These are phyloP conservation scores for Ascaphus truei DNA, from an alignment of 2,113 vertebrate species.

Conservation along the genomic window DNA sequence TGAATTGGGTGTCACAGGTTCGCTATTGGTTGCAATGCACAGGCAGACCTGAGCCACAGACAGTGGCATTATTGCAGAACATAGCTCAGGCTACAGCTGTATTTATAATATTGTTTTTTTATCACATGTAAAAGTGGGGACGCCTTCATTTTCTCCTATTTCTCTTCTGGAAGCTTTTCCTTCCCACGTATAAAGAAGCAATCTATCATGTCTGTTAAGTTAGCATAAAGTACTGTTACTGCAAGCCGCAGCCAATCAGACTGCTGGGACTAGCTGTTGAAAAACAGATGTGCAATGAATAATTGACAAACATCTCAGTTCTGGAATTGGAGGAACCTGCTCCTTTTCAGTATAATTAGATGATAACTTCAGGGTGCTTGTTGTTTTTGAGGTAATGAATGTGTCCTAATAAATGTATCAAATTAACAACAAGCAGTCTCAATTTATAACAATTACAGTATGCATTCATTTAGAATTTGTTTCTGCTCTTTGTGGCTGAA, in stretches of 20 bases:
- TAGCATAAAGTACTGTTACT: neutral
- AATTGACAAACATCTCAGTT: constrained; percentile 18
- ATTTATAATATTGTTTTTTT: too few relatives aligned
- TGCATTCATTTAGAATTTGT: constrained; percentile 8
- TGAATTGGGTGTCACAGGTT: too few relatives aligned
- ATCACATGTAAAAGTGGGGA: too few relatives aligned
- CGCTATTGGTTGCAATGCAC: too few relatives aligned
- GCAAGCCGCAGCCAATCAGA: constrained; percentile 3
- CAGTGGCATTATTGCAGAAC: too few relatives aligned
- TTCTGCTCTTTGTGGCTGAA: neutral
- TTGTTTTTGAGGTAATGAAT: constrained; percentile 29
- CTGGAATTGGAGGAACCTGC: constrained; percentile 1
- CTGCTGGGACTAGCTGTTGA: neutral
- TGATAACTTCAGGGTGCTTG: constrained; percentile 35
- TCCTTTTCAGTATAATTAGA: constrained; percentile 21
- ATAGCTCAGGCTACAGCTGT: too few relatives aligned
- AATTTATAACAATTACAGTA: constrained; percentile 39
- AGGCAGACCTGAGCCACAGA: too few relatives aligned
- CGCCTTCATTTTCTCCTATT: too few relatives aligned
- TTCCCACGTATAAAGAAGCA: neutral
- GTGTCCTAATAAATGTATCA: constrained; percentile 37
- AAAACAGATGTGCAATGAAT: constrained; percentile 31
- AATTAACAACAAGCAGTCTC: constrained; percentile 28
- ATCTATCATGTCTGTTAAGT: neutral
- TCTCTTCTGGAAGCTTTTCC: neutral